Base-by-base conservation (phyloP, 2,797 vertebrate genomes). In the Aldrovandia affinis region DNA sequence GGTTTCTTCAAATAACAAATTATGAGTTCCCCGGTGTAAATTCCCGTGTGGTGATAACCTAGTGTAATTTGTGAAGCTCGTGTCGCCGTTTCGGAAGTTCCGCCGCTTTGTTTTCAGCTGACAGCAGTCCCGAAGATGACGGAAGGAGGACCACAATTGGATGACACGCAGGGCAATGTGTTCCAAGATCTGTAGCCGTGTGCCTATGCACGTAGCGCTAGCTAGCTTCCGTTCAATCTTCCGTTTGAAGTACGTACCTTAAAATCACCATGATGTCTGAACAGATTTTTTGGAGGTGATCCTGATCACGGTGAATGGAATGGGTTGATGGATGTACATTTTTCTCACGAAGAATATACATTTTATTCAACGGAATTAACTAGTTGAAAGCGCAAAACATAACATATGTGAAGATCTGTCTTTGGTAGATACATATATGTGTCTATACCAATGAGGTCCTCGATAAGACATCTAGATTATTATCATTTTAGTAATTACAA, bases 111-210 rank as follows among this genome's bases (percentile, higher is more conserved):
- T n/a, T 0, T 4, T 47, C 39, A 12, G 22, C 73, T 44, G 28
- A 77, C 73, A 77, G 6, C 42, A 30, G 42, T n/a, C 47, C 22
- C 25, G 20, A 47, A 77, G 30, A 44, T 77, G 73, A 77, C 73
- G 73, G 73, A 77, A 77, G 73, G 42, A 77, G 39, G 25, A n/a
- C 42, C 10, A 42, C 42, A 42, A 77, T 77, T 77, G 73, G 73
- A 22, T 77, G 20, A 42, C 8, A 39, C 22, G 39, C 4, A 20
- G 25, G 20, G 20, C 39, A 73, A 73, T 73, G 68, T 39, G 68
- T 73, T 33, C 22, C 8, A 22, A 9, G 36, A 70, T 28, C 12
- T 63, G 30, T 70, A 25, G 36, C 12, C 12, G 30, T 18, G 15
- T 75, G 36, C 18, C 33, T 42, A 20, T 25, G 25, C 14, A 18